Conservation (phyloP, 1,140 invertebrate genomes). For the Branchinecta lynchi region DNA sequence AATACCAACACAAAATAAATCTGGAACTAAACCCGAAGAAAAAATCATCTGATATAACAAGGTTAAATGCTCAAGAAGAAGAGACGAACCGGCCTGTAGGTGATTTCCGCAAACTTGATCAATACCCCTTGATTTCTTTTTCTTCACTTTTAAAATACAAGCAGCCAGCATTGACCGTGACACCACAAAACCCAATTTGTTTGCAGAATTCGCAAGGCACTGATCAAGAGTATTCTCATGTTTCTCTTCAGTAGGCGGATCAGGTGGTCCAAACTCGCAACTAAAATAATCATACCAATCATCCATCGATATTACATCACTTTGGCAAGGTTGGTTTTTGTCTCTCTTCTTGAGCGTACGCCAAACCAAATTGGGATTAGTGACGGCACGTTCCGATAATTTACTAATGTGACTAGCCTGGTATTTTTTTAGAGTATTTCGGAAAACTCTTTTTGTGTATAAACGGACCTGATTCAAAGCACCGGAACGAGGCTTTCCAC, state of each 20-base stretch:
- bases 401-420: not conserved
- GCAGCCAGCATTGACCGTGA: not conserved
- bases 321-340: slow-evolving; percentile 7
- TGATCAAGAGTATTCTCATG: slow-evolving; percentile 7
- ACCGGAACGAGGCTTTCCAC: too few species aligned
- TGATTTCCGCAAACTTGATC: slow-evolving; percentile 1
- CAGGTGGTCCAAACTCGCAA: slow-evolving; percentile 8
- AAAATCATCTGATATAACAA: too few species aligned
- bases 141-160: slow-evolving; percentile 11
- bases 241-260: slow-evolving; percentile 6
- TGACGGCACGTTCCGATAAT: not conserved
- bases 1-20: too few species aligned
- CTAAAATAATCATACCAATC: slow-evolving; percentile 10
- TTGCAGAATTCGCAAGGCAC: not conserved
- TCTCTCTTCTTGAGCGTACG: slow-evolving; percentile 1
- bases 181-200: slow-evolving; percentile 3
- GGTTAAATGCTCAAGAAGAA: slow-evolving; percentile 7
- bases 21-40: too few species aligned
- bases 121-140: slow-evolving; percentile 1
- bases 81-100: not conserved
- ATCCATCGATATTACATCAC: not conserved
- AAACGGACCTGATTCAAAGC: too few species aligned
- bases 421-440: not conserved
- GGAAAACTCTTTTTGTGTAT: too few species aligned
- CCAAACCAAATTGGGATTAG: not conserved